These are phyloP conservation scores for Microcebus murinus DNA, from an alignment of 2,113 vertebrate genomes.

Conservation along the genomic window DNA sequence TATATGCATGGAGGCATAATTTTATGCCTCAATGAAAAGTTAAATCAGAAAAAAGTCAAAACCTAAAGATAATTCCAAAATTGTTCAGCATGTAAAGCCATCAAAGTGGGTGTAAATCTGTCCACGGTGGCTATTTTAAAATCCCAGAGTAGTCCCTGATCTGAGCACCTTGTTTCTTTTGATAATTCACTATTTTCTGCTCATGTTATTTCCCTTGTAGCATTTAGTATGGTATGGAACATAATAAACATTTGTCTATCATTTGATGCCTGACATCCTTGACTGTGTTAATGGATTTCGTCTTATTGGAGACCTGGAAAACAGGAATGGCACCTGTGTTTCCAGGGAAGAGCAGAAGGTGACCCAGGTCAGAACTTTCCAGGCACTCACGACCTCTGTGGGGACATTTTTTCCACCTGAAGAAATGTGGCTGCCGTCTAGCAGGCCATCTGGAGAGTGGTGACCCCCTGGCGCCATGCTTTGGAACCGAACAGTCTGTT, in stretches of 20 bases:
- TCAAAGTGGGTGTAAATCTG: background rate
- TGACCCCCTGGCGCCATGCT: background rate
- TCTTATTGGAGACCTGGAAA: background rate
- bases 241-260: background rate
- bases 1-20: background rate
- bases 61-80: background rate
- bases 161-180: background rate
- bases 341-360: background rate
- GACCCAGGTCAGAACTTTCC: conserved; percentile 6
- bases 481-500: background rate
- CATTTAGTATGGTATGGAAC: background rate
- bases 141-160: background rate
- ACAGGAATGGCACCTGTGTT: background rate
- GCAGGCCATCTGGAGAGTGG: background rate
- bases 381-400: background rate
- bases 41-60: background rate
- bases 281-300: background rate
- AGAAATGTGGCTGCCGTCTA: background rate
- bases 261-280: background rate
- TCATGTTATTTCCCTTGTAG: background rate
- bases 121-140: background rate
- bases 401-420: background rate
- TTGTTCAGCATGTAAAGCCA: background rate
- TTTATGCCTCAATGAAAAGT: background rate
- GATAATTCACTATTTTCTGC: background rate